Percentiles rank a stretch among this genome's conserved stretches.
These are phyloP conservation scores for Lota lota DNA, from an alignment of 2,113 vertebrate genomes.

Conservation along the genomic window DNA sequence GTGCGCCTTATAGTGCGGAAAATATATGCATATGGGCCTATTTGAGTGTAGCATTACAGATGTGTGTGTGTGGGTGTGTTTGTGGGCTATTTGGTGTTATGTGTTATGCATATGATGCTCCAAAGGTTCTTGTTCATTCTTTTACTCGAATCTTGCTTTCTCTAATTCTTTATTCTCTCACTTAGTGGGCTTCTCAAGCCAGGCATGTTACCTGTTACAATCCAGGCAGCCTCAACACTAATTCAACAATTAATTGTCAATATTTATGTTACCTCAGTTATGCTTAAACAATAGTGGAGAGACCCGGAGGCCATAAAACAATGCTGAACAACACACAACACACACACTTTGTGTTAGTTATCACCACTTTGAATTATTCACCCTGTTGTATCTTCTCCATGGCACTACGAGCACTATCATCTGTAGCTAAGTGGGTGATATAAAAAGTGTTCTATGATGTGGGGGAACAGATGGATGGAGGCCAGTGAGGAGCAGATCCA, in stretches of 20 bases:
- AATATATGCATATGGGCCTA: too few species aligned
- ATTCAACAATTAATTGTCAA: too few species aligned
- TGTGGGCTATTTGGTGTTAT: too few species aligned
- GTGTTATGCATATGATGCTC: too few species aligned
- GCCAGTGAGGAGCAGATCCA: not conserved
- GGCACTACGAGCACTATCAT: constrained; percentile 36
- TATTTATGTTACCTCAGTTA: not conserved
- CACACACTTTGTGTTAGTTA: not conserved
- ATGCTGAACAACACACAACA: constrained; percentile 13
- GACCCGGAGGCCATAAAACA: constrained; percentile 18
- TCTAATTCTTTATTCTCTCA: too few species aligned
- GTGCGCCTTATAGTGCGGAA: too few species aligned
- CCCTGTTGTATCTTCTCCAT: constrained; percentile 35
- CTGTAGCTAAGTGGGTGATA: constrained; percentile 24
- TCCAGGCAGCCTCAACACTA: too few species aligned
- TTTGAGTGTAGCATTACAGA: too few species aligned
- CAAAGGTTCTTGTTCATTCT: too few species aligned
- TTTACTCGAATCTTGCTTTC: too few species aligned
- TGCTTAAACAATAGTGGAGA: constrained; percentile 19
- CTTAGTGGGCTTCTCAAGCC: too few species aligned
- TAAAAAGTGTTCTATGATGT: constrained; percentile 6
- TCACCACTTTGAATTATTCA: constrained; percentile 43
- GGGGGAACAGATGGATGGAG: not conserved
- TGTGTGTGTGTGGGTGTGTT: not conserved
- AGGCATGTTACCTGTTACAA: too few species aligned